These are phyloP conservation scores for Hucho hucho DNA, from an alignment of 2,113 vertebrate genomes.

Conservation along the genomic window DNA sequence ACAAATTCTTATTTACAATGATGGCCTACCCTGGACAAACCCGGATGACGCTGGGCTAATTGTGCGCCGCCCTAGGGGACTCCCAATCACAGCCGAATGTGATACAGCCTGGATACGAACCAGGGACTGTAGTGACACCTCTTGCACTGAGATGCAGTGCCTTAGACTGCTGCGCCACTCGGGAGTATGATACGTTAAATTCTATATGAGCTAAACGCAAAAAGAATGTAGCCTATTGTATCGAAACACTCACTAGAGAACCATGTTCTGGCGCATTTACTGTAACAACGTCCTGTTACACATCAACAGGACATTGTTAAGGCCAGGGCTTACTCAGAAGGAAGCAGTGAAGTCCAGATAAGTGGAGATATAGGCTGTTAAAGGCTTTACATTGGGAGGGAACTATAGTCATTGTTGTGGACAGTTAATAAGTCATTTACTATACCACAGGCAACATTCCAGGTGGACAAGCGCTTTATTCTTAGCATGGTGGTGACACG, in stretches of 20 bases:
- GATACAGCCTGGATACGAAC: too few species aligned
- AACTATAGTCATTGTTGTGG: conserved; percentile 27
- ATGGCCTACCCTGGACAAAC: too few species aligned
- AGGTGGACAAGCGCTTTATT: conserved; percentile 41
- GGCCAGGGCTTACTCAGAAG: neutral
- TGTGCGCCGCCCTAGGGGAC: too few species aligned
- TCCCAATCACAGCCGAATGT: too few species aligned
- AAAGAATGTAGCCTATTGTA: too few species aligned
- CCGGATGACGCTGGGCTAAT: too few species aligned
- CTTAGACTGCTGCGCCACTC: too few species aligned
- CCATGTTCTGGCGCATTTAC: neutral
- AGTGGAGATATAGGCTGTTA: neutral
- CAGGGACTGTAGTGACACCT: too few species aligned
- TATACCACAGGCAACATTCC: conserved; percentile 40
- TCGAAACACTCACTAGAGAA: neutral
- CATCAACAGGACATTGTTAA: neutral
- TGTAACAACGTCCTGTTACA: neutral
- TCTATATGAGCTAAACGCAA: neutral
- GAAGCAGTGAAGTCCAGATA: neutral
- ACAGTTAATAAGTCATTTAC: conserved; percentile 45
- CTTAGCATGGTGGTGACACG: conserved; percentile 29
- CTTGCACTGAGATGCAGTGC: too few species aligned
- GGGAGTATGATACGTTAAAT: neutral
- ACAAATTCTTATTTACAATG: too few species aligned
- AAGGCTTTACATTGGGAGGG: neutral